A percentile compares a stretch with the other conserved stretches of the same genome.
Evolutionary conservation across 1,140 invertebrate species (phyloP).

Genomic region (Nebria ingens): DNA sequence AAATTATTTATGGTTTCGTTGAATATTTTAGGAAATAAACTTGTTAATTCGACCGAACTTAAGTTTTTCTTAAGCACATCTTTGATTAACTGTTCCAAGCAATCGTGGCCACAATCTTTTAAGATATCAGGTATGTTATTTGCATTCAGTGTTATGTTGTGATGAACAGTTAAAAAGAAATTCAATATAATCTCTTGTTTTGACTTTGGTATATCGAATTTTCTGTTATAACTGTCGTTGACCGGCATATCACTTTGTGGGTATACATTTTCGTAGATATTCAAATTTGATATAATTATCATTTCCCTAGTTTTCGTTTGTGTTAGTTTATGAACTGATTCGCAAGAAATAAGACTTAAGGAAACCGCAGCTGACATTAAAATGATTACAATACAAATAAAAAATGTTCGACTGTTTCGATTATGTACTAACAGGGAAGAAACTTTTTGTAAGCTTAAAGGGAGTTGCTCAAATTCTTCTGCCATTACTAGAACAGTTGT

Average conservation of each 20-base stretch:
- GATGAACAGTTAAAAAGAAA: conserved; percentile 32
- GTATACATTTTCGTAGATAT: background rate
- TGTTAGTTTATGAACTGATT: background rate
- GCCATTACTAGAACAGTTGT: conserved; percentile 74
- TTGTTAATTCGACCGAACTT: too few species aligned
- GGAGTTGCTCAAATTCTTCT: conserved; percentile 64
- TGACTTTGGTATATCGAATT: background rate
- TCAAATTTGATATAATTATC: background rate
- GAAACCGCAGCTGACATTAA: conserved; percentile 59
- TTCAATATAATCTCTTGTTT: conserved; percentile 29
- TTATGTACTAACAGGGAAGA: conserved; percentile 64
- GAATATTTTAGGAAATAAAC: too few species aligned
- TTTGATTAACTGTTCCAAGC: conserved; percentile 12
- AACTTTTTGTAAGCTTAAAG: conserved; percentile 51
- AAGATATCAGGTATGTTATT: background rate
- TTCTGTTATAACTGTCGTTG: background rate
- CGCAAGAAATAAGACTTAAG: conserved; percentile 29
- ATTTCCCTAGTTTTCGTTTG: background rate
- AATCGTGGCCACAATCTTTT: conserved; percentile 4
- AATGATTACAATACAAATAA: conserved; percentile 69
- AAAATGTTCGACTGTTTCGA: conserved; percentile 55
- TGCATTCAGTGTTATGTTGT: conserved; percentile 33
- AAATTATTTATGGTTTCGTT: too few species aligned
- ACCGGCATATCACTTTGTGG: background rate
- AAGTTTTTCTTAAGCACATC: too few species aligned